phyloP scores from a whole-genome alignment of 2,888 invertebrate genomes.

The Heliothis peltigera region DNA sequence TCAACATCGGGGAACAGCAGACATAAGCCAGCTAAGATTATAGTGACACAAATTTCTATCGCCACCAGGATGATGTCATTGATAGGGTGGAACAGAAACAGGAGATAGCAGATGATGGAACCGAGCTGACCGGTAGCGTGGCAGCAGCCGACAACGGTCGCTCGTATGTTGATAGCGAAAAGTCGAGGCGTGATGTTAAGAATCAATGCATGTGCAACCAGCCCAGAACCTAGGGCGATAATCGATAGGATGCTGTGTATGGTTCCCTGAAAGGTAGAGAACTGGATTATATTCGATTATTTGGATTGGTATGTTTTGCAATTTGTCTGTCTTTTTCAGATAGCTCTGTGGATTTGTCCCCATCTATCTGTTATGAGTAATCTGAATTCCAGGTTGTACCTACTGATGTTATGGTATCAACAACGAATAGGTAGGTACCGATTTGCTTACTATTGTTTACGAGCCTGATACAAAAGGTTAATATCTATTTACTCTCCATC shows the following conservation, averaged over 20 bases:
- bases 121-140: constrained; percentile 80
- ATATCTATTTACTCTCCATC: too few relatives aligned
- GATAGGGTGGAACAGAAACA: constrained; percentile 69
- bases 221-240: constrained; percentile 74
- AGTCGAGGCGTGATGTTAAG: constrained; percentile 80
- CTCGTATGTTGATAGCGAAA: constrained; percentile 79
- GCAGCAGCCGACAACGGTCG: constrained; percentile 78
- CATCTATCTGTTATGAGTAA: too few relatives aligned
- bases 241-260: constrained; percentile 67
- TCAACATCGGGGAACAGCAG: constrained; percentile 79
- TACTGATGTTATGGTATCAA: too few relatives aligned
- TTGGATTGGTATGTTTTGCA: too few relatives aligned
- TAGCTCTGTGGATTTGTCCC: too few relatives aligned
- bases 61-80: constrained; percentile 66
- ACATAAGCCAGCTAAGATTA: constrained; percentile 69
- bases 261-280: constrained; percentile 68
- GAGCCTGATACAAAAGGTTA: too few relatives aligned
- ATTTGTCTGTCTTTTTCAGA: too few relatives aligned
- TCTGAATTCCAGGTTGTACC: too few relatives aligned
- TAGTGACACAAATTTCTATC: constrained; percentile 65
- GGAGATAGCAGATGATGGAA: constrained; percentile 75
- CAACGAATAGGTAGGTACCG: too few relatives aligned
- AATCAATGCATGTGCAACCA: constrained; percentile 74
- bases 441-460: too few relatives aligned
- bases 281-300: background rate